phyloP scores from a whole-genome alignment of 2,888 invertebrate genomes.

The Cephus sareptanus region DNA sequence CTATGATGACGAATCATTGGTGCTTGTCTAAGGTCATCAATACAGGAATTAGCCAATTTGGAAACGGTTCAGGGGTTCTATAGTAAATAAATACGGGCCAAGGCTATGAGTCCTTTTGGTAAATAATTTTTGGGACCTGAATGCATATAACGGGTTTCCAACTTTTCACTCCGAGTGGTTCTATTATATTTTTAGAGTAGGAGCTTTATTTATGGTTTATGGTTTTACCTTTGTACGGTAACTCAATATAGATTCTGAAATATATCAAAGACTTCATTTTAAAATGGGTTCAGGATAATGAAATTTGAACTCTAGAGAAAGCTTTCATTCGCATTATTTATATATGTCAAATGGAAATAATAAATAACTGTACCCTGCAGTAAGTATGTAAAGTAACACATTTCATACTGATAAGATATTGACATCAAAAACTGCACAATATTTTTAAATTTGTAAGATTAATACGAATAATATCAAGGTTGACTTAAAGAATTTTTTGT shows the following conservation, averaged over 20 bases:
- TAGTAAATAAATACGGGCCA: background rate
- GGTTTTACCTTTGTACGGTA: background rate
- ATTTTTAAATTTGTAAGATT: background rate
- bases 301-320: background rate
- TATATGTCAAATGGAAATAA: background rate
- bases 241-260: background rate
- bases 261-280: background rate
- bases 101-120: background rate
- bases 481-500: background rate
- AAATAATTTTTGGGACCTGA: background rate
- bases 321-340: background rate
- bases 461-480: background rate
- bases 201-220: background rate
- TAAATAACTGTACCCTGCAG: background rate
- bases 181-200: background rate
- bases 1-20: background rate
- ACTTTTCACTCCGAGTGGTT: background rate
- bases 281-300: background rate
- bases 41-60: background rate
- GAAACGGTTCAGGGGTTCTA: background rate
- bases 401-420: background rate
- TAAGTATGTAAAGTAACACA: background rate
- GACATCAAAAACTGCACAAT: background rate
- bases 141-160: background rate
- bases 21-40: background rate